Evolutionary conservation across 1,140 invertebrate genomes (phyloP).

Genomic region (Apis laboriosa): DNA sequence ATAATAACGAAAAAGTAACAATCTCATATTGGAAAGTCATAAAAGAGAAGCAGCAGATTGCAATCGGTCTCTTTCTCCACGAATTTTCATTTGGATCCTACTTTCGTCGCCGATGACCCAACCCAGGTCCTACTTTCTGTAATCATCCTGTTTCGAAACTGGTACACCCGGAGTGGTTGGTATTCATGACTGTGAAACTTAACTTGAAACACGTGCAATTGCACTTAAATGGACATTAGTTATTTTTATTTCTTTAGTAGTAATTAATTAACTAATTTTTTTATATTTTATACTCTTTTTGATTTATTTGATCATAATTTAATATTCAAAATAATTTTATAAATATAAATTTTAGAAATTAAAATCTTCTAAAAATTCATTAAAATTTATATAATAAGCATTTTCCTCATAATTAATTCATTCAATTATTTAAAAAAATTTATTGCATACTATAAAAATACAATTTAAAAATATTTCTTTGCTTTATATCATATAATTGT

Average conservation of each 20-base stretch:
- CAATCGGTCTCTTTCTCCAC: not conserved
- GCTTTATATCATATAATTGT: not conserved
- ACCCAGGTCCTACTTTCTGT: conserved; percentile 36
- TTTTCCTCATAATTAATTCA: too few relatives aligned
- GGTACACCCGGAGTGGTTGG: not conserved
- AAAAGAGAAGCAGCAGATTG: not conserved
- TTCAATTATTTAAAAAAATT: not conserved
- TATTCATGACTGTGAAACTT: conserved; percentile 25
- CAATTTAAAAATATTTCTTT: not conserved
- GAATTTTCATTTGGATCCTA: conserved; percentile 13
- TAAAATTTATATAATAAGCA: too few relatives aligned
- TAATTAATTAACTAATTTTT: not conserved
- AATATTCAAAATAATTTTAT: not conserved
- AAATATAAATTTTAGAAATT: not conserved
- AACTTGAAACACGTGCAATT: not conserved
- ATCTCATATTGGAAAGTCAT: not conserved
- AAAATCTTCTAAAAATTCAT: not conserved
- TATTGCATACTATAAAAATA: not conserved
- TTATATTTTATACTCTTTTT: not conserved
- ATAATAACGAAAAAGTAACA: not conserved
- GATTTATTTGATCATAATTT: not conserved
- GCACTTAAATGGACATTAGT: not conserved
- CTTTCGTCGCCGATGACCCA: conserved; percentile 17
- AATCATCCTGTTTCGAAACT: conserved; percentile 12
- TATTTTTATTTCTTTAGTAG: not conserved